Evolutionary conservation across 2,797 vertebrate genomes (phyloP), one percentile per base, ranked within the genome.

Genomic region (Melanotaenia maccullochi): DNA sequence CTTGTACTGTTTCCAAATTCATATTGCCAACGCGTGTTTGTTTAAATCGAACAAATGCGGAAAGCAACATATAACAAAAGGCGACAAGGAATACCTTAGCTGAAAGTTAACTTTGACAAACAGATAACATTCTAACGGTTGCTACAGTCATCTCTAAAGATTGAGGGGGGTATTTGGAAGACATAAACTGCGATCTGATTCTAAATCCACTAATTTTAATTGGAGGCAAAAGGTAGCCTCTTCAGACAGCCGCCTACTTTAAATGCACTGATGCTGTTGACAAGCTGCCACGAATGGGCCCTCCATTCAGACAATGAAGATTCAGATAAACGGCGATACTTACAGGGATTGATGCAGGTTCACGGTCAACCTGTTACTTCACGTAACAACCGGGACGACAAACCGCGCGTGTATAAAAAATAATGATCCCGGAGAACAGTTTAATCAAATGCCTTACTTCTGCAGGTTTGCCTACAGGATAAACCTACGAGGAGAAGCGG

Each of bases 231-330:
- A 5, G n/a, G 4, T 1, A 54, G 42, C 11, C 12, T 59, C 13
- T 13, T 47, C 35, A 0, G 49, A 38, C 2, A 65, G 51, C 30
- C 18, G 42, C 42, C 18, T 6, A 18, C 18, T 20, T 44, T 16
- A n/a, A 35, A 65, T 0, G 55, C 20, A 63, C 0, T 52, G 76
- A 38, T 74, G 80, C 74, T 91, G 88, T 88, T 91, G 86, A 91
- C 88, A 91, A 88, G 60, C 72, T 49, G 73, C 69, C 58, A 67
- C 71, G 75, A 61, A 80, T 69, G 63, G 90, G 85, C 85, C 89
- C 89, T 91, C 85, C 88, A 90, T 92, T 90, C 85, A 92, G 89
- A 94, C 93, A 94, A 93, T 86, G 84, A 87, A 65, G 57, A 72
- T 72, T 68, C 67, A 11, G n/a, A 1, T 12, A 33, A 0, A 40